Evolutionary conservation across 2,797 vertebrate genomes (phyloP).

Genomic region (Heterohyrax brucei): DNA sequence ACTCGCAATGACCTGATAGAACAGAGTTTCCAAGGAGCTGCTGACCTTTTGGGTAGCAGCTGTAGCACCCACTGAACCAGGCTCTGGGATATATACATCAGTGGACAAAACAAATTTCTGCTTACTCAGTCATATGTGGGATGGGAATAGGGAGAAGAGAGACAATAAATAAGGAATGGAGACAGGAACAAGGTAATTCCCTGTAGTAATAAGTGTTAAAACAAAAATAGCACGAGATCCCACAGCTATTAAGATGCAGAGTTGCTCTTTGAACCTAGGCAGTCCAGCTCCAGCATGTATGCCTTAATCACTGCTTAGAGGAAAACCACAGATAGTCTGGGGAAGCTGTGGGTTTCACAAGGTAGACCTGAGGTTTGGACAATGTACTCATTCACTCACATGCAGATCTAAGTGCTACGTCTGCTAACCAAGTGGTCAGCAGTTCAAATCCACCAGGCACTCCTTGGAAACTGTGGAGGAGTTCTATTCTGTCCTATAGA

Average conservation of each 20-base stretch:
- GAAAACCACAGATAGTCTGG: neutral
- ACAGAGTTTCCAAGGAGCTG: no score
- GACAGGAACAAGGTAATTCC: constrained; percentile 28
- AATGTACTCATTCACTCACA: constrained; percentile 1
- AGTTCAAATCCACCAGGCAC: no score
- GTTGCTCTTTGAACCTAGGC: constrained; percentile 40
- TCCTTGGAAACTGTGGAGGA: no score
- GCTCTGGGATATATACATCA: neutral
- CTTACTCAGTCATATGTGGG: neutral
- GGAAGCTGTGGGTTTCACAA: neutral
- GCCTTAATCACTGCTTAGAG: neutral
- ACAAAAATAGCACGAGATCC: constrained; percentile 34
- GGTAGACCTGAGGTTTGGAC: neutral
- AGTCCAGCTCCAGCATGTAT: neutral
- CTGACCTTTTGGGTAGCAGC: no score
- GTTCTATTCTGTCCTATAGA: no score
- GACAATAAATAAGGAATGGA: constrained; percentile 38
- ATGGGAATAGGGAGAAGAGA: neutral
- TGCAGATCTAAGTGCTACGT: neutral
- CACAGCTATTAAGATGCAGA: constrained; percentile 15
- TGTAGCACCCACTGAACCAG: neutral
- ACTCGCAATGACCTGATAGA: no score
- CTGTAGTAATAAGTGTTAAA: neutral
- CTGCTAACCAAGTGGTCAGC: no score
- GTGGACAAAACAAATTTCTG: constrained; percentile 42